These are phyloP conservation scores for Pemphredon lugubris DNA, from an alignment of 2,888 invertebrate genomes.

Conservation along the genomic window DNA sequence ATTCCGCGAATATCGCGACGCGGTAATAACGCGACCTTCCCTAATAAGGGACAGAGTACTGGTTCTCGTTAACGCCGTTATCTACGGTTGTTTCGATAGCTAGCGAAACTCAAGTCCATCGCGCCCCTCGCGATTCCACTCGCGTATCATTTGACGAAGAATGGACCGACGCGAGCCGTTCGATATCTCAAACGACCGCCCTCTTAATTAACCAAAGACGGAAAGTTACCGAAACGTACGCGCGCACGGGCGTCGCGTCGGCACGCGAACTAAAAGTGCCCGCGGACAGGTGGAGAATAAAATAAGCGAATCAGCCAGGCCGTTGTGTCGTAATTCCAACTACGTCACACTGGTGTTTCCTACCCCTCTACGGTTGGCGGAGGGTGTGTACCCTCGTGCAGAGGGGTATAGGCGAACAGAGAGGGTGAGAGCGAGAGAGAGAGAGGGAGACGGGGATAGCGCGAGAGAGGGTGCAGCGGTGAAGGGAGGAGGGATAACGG, in stretches of 20 bases:
- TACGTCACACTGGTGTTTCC: constrained; percentile 56
- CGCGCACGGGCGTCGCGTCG: neutral
- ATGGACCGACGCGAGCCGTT: neutral
- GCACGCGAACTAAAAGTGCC: neutral
- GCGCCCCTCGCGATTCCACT: too few relatives aligned
- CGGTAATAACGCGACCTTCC: too few relatives aligned
- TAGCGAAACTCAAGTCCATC: too few relatives aligned
- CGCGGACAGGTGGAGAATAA: constrained; percentile 21
- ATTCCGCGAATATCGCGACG: too few relatives aligned
- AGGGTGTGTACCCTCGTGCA: constrained; percentile 41
- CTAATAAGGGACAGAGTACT: too few relatives aligned
- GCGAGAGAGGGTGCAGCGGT: constrained; percentile 3
- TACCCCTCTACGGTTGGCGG: constrained; percentile 47
- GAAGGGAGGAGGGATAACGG: constrained; percentile 26
- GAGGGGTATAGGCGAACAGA: constrained; percentile 25
- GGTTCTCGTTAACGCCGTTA: too few relatives aligned
- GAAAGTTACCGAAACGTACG: too few relatives aligned
- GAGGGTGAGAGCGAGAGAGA: neutral
- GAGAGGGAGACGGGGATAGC: constrained; percentile 9
- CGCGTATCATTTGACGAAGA: too few relatives aligned
- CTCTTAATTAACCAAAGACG: too few relatives aligned
- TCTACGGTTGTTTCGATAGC: too few relatives aligned
- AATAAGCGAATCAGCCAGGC: constrained; percentile 44
- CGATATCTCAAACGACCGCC: too few relatives aligned
- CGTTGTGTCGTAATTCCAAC: constrained; percentile 55